These are phyloP conservation scores for Drosophila colorata DNA, from an alignment of 2,888 invertebrate species.

Conservation along the genomic window DNA sequence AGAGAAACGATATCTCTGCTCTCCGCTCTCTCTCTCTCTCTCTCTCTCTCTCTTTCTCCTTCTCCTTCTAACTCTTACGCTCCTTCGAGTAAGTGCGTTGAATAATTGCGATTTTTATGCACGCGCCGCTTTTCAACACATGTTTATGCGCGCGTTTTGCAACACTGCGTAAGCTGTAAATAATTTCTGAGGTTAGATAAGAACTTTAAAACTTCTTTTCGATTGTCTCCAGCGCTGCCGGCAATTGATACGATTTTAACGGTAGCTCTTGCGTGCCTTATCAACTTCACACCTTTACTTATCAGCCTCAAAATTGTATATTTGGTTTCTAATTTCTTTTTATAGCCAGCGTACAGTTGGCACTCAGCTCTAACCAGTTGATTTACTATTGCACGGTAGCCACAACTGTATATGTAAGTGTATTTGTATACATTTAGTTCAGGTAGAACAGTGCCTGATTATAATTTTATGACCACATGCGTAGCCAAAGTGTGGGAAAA, in stretches of 20 bases:
- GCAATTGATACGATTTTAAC: constrained; percentile 67
- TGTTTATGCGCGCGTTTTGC: constrained; percentile 42
- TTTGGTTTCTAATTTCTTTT: constrained; percentile 50
- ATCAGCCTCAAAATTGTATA: constrained; percentile 47
- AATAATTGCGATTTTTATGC: constrained; percentile 4
- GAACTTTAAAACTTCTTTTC: constrained; percentile 15
- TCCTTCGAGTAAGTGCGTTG: neutral
- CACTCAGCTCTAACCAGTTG: constrained; percentile 47
- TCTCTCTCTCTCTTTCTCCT: neutral
- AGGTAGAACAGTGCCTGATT: constrained; percentile 22
- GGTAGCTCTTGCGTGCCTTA: constrained; percentile 59
- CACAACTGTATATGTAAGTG: neutral
- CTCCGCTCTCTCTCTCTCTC: constrained; percentile 9
- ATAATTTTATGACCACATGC: constrained; percentile 29
- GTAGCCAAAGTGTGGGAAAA: constrained; percentile 58
- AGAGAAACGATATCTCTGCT: constrained; percentile 38
- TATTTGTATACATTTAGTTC: constrained; percentile 9
- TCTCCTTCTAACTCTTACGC: neutral
- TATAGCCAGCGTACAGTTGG: constrained; percentile 59
- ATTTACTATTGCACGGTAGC: constrained; percentile 62
- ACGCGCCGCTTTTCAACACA: constrained; percentile 43
- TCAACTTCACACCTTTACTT: constrained; percentile 63
- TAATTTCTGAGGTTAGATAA: constrained; percentile 46
- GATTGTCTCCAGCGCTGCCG: constrained; percentile 35
- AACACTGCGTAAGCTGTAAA: constrained; percentile 69